These are phyloP conservation scores for Trematomus loennbergii DNA, from an alignment of 2,113 vertebrate genomes.

Conservation along the genomic window DNA sequence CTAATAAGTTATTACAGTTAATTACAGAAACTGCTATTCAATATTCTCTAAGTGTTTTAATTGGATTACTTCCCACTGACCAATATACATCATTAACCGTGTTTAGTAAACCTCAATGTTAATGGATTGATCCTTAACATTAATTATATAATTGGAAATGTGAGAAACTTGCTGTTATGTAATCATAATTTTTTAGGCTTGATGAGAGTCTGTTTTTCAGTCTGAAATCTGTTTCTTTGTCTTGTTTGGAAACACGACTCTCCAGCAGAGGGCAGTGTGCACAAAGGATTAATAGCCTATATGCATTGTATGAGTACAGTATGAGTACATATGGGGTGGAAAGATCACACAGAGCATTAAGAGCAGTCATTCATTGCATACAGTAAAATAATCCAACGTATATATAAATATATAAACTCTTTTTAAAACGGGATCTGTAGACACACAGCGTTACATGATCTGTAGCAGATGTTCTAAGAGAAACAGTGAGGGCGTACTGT, in stretches of 20 bases:
- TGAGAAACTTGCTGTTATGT: not conserved
- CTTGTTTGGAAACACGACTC: not conserved
- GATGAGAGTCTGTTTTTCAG: too few relatives aligned
- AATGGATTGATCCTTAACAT: not conserved
- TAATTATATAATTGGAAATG: not conserved
- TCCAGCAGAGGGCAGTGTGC: constrained; percentile 79
- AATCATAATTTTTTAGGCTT: not conserved
- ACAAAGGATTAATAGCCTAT: constrained; percentile 39
- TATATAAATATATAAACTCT: not conserved
- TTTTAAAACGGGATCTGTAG: not conserved
- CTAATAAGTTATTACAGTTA: too few relatives aligned
- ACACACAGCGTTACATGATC: not conserved
- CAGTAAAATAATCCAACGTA: constrained; percentile 12
- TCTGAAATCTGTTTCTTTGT: constrained; percentile 7
- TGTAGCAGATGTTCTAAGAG: not conserved
- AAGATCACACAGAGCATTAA: not conserved
- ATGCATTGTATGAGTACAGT: not conserved
- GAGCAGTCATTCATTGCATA: constrained; percentile 1
- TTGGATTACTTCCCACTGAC: not conserved
- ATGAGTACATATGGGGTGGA: not conserved
- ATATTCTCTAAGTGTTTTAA: not conserved
- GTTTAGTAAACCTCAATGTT: not conserved
- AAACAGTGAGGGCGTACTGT: not conserved
- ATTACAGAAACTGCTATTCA: not conserved
- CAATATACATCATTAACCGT: not conserved